phyloP scores from a whole-genome alignment of 2,888 invertebrate species.

The Harpalus rubripes region DNA sequence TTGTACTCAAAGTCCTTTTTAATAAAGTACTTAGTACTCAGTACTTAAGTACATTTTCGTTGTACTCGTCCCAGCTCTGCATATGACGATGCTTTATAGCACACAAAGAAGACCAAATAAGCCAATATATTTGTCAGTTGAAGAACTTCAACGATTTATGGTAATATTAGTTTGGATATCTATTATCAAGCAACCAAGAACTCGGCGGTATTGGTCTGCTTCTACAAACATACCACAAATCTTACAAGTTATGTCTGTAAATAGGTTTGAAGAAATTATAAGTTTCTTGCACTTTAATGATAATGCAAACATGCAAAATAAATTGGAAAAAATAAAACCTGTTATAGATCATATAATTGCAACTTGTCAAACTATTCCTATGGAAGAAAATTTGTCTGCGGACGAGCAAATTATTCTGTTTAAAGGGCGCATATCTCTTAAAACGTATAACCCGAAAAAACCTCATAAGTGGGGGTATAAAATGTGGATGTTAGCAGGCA shows the following conservation, averaged over 20 bases:
- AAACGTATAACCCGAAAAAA: conserved; percentile 71
- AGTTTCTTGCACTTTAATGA: conserved; percentile 64
- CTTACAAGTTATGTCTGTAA: conserved; percentile 64
- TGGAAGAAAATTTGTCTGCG: conserved; percentile 66
- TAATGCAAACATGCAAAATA: neutral
- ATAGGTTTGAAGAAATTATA: conserved; percentile 66
- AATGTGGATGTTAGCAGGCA: conserved; percentile 70
- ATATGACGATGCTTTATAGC: too few species aligned
- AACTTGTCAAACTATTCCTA: conserved; percentile 60
- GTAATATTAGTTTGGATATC: neutral
- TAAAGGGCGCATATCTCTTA: conserved; percentile 68
- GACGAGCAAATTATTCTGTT: conserved; percentile 68
- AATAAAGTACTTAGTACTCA: too few species aligned
- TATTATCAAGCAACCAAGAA: too few species aligned
- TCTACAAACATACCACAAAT: neutral
- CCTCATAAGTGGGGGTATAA: conserved; percentile 72
- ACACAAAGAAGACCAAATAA: neutral
- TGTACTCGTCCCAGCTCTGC: too few species aligned
- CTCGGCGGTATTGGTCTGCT: neutral
- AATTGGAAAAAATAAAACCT: conserved; percentile 66
- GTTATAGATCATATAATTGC: conserved; percentile 62
- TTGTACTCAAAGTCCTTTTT: too few species aligned
- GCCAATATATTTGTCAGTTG: conserved; percentile 3
- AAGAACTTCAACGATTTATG: conserved; percentile 22
- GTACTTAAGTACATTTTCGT: too few species aligned